A percentile compares a stretch with the other conserved stretches of the same genome.
Conservation (phyloP, 2,113 vertebrate species). For the Psophia crepitans region DNA sequence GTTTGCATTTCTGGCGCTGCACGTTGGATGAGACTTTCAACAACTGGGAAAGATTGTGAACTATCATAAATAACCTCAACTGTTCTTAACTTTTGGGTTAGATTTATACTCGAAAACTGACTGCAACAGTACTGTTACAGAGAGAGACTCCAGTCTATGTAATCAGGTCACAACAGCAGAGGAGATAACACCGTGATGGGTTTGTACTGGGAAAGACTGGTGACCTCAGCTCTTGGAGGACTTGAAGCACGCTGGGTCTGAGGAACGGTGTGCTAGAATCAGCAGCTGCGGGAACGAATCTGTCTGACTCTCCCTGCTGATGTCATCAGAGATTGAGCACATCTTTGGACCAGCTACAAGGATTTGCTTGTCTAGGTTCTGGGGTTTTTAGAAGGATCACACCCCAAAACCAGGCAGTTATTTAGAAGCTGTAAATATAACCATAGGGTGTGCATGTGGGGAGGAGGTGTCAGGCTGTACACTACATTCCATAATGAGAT, state of each 20-base stretch:
- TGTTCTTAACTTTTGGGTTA: constrained; percentile 42
- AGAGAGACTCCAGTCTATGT: constrained; percentile 42
- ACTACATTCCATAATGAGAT: neutral
- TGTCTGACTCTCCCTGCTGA: constrained; percentile 32
- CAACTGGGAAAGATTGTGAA: constrained; percentile 4
- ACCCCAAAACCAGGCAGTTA: constrained; percentile 3
- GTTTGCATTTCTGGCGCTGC: neutral
- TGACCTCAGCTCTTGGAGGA: constrained; percentile 69
- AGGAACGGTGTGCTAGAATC: neutral
- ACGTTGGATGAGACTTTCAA: constrained; percentile 19
- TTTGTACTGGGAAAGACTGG: constrained; percentile 61
- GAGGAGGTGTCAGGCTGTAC: neutral
- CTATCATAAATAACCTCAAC: constrained; percentile 31
- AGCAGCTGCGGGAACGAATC: constrained; percentile 35
- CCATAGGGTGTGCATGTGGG: neutral
- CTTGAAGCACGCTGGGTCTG: neutral
- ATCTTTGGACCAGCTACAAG: constrained; percentile 15
- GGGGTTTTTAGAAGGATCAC: neutral
- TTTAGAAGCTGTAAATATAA: neutral
- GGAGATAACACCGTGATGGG: constrained; percentile 44
- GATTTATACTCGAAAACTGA: constrained; percentile 61
- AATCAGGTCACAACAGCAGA: constrained; percentile 58
- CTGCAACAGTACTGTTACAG: constrained; percentile 23
- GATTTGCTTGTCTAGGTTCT: neutral
- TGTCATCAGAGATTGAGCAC: neutral